Conservation (phyloP, 1,140 invertebrate species). For the Drosophila trapezifrons region DNA sequence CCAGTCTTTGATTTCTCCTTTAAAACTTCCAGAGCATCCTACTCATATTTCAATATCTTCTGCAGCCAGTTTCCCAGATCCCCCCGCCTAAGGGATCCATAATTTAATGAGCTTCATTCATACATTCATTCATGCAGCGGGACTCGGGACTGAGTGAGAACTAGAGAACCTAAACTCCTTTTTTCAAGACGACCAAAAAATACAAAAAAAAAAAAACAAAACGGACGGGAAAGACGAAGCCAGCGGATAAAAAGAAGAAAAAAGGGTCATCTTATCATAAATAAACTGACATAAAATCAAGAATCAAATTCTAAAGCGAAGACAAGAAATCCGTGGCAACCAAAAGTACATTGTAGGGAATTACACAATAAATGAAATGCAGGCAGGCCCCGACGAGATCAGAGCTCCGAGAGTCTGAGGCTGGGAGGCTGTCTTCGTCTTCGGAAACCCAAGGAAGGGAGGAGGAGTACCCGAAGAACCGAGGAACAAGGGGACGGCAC, state of each 20-base stretch:
- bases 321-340: slow-evolving; percentile 77
- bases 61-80: slow-evolving; percentile 51
- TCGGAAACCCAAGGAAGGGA: not conserved
- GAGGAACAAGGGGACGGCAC: slow-evolving; percentile 22
- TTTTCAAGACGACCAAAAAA: slow-evolving; percentile 38
- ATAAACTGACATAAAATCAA: slow-evolving; percentile 83
- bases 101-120: slow-evolving; percentile 80
- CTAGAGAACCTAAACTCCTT: slow-evolving; percentile 59
- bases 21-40: slow-evolving; percentile 51
- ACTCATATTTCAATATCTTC: slow-evolving; percentile 70
- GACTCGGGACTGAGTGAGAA: slow-evolving; percentile 40
- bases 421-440: slow-evolving; percentile 6
- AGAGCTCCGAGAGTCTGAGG: slow-evolving; percentile 33
- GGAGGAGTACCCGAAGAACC: not conserved
- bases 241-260: slow-evolving; percentile 28
- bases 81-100: slow-evolving; percentile 60
- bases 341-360: slow-evolving; percentile 77
- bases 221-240: slow-evolving; percentile 24
- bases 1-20: not conserved
- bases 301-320: slow-evolving; percentile 79
- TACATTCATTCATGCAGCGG: slow-evolving; percentile 63
- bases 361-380: slow-evolving; percentile 83
- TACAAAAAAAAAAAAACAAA: slow-evolving; percentile 22
- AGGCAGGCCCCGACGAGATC: slow-evolving; percentile 73
- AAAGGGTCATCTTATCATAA: slow-evolving; percentile 83